These are phyloP conservation scores for Drosophila sproati DNA, from an alignment of 1,140 invertebrate species.

Conservation along the genomic window DNA sequence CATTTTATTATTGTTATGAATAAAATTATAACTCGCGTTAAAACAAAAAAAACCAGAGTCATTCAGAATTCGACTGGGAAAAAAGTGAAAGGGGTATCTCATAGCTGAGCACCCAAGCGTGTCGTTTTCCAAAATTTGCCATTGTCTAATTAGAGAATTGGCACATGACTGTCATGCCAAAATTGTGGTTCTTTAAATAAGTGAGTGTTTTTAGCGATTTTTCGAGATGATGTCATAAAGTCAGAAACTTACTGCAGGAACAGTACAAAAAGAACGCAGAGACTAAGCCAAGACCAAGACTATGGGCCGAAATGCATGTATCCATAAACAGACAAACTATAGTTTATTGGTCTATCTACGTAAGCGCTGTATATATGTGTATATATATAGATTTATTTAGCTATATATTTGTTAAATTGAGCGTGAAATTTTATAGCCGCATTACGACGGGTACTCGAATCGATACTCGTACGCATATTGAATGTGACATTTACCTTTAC, in stretches of 20 bases:
- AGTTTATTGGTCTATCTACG: constrained; percentile 32
- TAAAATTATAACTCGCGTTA: too few species aligned
- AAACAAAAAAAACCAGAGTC: too few species aligned
- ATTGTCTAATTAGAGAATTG: constrained; percentile 45
- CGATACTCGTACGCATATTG: constrained; percentile 42
- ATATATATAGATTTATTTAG: not conserved
- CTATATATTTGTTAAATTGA: constrained; percentile 48
- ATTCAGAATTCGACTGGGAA: too few species aligned
- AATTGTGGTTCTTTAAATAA: constrained; percentile 57
- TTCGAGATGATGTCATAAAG: constrained; percentile 65
- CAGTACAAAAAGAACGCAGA: not conserved
- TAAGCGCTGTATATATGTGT: constrained; percentile 8
- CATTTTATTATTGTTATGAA: too few species aligned
- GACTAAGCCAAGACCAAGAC: not conserved
- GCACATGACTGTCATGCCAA: constrained; percentile 66
- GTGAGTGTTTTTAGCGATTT: constrained; percentile 50
- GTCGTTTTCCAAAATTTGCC: constrained; percentile 10
- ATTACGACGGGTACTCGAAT: not conserved
- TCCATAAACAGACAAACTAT: not conserved
- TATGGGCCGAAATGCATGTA: constrained; percentile 21
- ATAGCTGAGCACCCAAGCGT: not conserved
- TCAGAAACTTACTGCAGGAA: constrained; percentile 7
- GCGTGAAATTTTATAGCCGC: constrained; percentile 56
- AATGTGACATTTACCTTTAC: constrained; percentile 79
- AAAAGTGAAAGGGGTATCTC: not conserved